These are phyloP conservation scores for Sesamia inferens DNA, from an alignment of 2,888 invertebrate genomes.

Conservation along the genomic window DNA sequence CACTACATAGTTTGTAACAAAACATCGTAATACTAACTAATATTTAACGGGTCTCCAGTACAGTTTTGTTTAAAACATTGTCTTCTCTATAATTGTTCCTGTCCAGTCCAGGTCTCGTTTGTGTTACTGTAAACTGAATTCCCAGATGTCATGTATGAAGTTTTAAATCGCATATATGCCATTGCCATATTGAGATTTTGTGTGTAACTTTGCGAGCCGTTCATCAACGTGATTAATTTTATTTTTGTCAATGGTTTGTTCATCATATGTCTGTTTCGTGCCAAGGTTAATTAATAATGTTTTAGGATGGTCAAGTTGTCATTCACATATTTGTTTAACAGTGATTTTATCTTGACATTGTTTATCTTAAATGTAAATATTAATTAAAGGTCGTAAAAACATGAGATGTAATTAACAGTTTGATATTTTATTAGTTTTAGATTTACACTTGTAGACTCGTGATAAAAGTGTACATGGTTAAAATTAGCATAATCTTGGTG, in stretches of 20 bases:
- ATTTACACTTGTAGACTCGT: slow-evolving; percentile 1
- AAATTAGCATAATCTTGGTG: neutral
- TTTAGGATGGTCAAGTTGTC: slow-evolving; percentile 15
- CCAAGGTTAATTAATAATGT: slow-evolving; percentile 41
- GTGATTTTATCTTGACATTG: slow-evolving; percentile 4
- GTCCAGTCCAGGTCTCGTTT: neutral
- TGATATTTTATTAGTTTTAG: slow-evolving; percentile 3
- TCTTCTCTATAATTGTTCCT: neutral
- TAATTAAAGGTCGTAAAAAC: slow-evolving; percentile 20
- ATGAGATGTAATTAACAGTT: slow-evolving; percentile 12
- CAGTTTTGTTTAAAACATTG: slow-evolving; percentile 17
- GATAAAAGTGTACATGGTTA: neutral
- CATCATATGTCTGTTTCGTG: slow-evolving; percentile 19
- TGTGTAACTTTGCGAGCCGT: neutral
- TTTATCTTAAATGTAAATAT: slow-evolving; percentile 21
- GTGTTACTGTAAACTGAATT: slow-evolving; percentile 9
- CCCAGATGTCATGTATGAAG: slow-evolving; percentile 11
- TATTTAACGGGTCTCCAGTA: slow-evolving; percentile 18
- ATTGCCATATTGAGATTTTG: neutral
- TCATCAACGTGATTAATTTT: slow-evolving; percentile 33
- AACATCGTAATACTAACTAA: slow-evolving; percentile 6
- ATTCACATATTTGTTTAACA: slow-evolving; percentile 8
- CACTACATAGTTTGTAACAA: neutral
- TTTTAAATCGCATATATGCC: slow-evolving; percentile 3
- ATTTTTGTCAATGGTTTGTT: slow-evolving; percentile 3